Base-by-base conservation (phyloP, 1,140 invertebrate species). In the Zaprionus nigranus region DNA sequence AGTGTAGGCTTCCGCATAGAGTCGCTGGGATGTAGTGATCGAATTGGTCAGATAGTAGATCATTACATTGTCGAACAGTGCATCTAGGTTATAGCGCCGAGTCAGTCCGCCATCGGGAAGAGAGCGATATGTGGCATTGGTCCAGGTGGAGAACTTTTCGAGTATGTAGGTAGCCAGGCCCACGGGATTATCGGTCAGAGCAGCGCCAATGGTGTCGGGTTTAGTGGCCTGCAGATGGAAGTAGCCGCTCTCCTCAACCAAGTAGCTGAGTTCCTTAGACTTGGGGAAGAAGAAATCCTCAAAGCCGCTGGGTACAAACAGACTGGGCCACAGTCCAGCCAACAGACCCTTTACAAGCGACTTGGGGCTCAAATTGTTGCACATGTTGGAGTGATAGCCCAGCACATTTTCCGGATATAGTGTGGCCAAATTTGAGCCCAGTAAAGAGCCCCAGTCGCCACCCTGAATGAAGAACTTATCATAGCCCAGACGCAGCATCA, bases 11-110 rank as follows among this genome's bases (percentile, higher is more conserved):
- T 98, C 97, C 1, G 95, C 94, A 75, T 98, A 98, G 12, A 97
- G 92, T 51, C 97, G 93, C 79, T 95, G 93, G 1, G 96, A 96
- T 0, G 96, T 96, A 0, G 96, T 96, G 6, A 97, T 96, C 1
- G 95, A 95, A 68, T 95, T 95, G 0, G 96, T 95, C 0, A 96
- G 81, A 96, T 97, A 98, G 91, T 98, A 99, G 30, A 98, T 92
- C 96, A 98, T 98, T 0, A 98, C 85, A 86, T 98, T 98, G 77
- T 98, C 98, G 1, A 99, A 92, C 2, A 98, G 91, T 66, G 98
- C 96, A 53, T 97, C 96, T 63, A 96, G 87, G 0, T 94, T 94
- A 82, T 93, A 96, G 20, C 85, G 83, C 46, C 94, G 92, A 0
- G 94, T 93, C 0, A 98, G 86, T 1, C 96, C 97, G 7, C 97